Percentiles rank a stretch among this genome's conserved stretches.
Evolutionary conservation across 2,113 vertebrate species (phyloP).

Genomic region (Zosterops japonicus): DNA sequence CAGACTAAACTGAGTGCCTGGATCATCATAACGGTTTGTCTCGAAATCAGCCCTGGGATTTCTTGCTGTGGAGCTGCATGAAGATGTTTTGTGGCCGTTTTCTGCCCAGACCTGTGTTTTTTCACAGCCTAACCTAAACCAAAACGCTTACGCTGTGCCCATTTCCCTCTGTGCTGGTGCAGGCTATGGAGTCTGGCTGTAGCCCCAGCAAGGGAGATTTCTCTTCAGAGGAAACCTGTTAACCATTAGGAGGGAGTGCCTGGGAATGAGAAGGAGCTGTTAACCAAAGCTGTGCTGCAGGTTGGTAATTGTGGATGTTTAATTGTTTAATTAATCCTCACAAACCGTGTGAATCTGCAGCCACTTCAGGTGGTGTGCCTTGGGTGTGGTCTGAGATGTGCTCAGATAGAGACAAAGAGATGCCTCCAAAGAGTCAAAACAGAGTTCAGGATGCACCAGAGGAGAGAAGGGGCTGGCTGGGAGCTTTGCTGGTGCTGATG

Average conservation of each 20-base stretch:
- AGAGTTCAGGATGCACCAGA: not conserved
- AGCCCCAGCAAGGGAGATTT: not conserved
- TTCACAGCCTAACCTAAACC: not conserved
- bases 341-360: not conserved
- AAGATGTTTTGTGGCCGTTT: not conserved
- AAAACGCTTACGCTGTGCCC: not conserved
- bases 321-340: not conserved
- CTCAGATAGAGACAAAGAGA: fast-evolving
- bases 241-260: not conserved
- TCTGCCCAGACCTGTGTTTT: not conserved
- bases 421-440: not conserved
- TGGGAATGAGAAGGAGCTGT: not conserved
- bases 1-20: constrained; percentile 23
- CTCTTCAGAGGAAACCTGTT: constrained; percentile 12
- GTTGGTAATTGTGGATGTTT: not conserved
- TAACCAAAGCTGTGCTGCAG: not conserved
- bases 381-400: not conserved
- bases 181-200: constrained; percentile 31
- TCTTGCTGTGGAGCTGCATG: not conserved
- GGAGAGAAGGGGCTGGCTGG: not conserved
- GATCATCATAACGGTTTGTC: not conserved
- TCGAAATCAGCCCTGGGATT: not conserved
- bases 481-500: not conserved
- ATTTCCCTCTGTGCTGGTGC: not conserved
- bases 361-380: not conserved